Percentiles rank a stretch among this genome's conserved stretches.
Evolutionary conservation across 2,888 invertebrate species (phyloP).

Genomic region (Campoplex nolae): DNA sequence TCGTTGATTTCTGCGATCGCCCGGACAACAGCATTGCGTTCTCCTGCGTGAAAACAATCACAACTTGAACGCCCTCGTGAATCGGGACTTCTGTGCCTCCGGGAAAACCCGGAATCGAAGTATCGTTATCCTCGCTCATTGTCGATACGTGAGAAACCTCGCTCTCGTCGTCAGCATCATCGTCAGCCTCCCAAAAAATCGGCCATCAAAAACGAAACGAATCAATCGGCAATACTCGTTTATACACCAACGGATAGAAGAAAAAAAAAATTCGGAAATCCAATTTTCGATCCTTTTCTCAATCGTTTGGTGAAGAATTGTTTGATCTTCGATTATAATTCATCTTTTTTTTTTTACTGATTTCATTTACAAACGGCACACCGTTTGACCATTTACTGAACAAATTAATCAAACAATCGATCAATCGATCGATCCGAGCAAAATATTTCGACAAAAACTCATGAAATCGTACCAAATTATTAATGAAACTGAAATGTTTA

Average conservation of each 20-base stretch:
- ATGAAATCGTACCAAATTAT: too few relatives aligned
- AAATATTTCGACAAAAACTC: too few relatives aligned
- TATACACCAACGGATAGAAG: background rate
- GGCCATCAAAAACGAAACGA: constrained; percentile 34
- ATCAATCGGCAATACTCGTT: constrained; percentile 20
- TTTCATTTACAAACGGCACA: too few relatives aligned
- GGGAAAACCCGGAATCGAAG: constrained; percentile 46
- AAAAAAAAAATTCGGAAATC: background rate
- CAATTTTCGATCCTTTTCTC: background rate
- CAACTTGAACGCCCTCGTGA: constrained; percentile 76
- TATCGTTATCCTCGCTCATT: constrained; percentile 57
- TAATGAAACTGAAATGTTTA: too few relatives aligned
- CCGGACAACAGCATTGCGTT: constrained; percentile 83
- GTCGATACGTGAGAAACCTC: constrained; percentile 42
- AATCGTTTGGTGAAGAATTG: too few relatives aligned
- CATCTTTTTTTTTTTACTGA: too few relatives aligned
- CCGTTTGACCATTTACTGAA: too few relatives aligned
- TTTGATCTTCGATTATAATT: too few relatives aligned
- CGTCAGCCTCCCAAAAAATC: constrained; percentile 56
- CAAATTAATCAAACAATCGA: too few relatives aligned
- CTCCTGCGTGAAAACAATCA: constrained; percentile 82
- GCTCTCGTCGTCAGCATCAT: constrained; percentile 49
- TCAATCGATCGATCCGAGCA: too few relatives aligned
- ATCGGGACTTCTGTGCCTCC: constrained; percentile 75
- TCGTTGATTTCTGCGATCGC: constrained; percentile 82